Percentiles rank a stretch among this genome's conserved stretches.
Conservation (phyloP, 2,113 vertebrate species). For the Platichthys flesus region DNA sequence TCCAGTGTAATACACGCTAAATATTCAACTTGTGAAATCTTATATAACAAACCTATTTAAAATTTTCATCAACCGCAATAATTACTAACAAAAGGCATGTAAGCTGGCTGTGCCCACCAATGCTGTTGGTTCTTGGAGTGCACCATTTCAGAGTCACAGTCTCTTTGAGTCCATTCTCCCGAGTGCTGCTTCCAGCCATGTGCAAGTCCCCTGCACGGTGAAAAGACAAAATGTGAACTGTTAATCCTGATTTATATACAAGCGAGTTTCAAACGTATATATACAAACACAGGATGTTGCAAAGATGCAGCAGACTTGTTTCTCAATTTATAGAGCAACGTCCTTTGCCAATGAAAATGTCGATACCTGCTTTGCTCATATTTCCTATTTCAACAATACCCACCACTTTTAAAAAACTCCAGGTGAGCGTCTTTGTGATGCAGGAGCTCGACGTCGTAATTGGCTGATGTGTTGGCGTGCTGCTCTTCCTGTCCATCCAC, state of each 20-base stretch:
- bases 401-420: slow-evolving; percentile 96
- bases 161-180: slow-evolving; percentile 93
- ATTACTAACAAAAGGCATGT: too few species aligned
- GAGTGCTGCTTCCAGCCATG: slow-evolving; percentile 86
- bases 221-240: background rate
- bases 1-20: too few species aligned
- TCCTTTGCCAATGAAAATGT: too few species aligned
- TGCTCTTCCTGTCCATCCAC: slow-evolving; percentile 93
- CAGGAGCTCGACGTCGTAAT: slow-evolving; percentile 97
- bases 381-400: slow-evolving; percentile 42
- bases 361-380: too few species aligned
- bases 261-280: background rate
- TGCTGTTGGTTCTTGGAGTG: slow-evolving; percentile 95
- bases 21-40: too few species aligned
- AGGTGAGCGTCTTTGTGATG: slow-evolving; percentile 97
- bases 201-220: slow-evolving; percentile 87
- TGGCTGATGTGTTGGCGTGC: slow-evolving; percentile 98
- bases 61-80: too few species aligned
- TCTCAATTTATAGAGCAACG: too few species aligned
- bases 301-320: too few species aligned
- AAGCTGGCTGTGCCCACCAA: slow-evolving; percentile 83
- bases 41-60: too few species aligned
- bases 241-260: background rate
- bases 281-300: too few species aligned
- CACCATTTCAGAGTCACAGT: slow-evolving; percentile 98